Conservation (phyloP, 2,888 invertebrate genomes). For the Epinotia ramella region DNA sequence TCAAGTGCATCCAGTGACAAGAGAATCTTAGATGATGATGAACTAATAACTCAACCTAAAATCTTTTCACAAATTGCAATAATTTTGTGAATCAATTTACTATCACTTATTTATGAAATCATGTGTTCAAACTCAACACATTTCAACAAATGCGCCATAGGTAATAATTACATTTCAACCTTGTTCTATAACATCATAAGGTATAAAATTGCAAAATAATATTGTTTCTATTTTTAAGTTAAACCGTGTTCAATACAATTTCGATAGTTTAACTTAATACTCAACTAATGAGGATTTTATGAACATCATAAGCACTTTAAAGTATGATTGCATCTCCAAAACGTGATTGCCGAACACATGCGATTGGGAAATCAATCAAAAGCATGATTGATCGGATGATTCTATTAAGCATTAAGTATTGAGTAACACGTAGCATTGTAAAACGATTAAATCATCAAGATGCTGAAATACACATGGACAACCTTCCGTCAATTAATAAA, state of each 20-base stretch:
- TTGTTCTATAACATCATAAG: neutral
- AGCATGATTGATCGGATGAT: constrained; percentile 25
- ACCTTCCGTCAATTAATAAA: neutral
- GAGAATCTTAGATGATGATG: neutral
- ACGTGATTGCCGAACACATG: constrained; percentile 61
- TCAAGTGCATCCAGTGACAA: neutral
- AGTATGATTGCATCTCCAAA: constrained; percentile 55
- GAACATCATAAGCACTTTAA: constrained; percentile 50
- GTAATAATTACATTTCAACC: neutral
- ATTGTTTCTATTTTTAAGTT: neutral
- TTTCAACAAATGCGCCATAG: neutral
- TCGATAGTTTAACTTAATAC: constrained; percentile 23
- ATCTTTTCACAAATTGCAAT: neutral
- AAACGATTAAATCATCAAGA: neutral
- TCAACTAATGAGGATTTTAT: constrained; percentile 43
- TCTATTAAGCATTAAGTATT: constrained; percentile 15
- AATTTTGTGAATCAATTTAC: neutral
- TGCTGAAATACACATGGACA: neutral
- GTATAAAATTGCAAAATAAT: constrained; percentile 9
- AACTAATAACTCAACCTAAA: neutral
- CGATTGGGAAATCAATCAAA: constrained; percentile 61
- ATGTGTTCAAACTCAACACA: neutral
- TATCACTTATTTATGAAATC: neutral
- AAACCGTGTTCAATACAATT: constrained; percentile 25
- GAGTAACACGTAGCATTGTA: constrained; percentile 4